A percentile compares a stretch with the other conserved stretches of the same genome.
phyloP scores from a whole-genome alignment of 2,797 vertebrate genomes.

The Poeciliopsis presidionis region DNA sequence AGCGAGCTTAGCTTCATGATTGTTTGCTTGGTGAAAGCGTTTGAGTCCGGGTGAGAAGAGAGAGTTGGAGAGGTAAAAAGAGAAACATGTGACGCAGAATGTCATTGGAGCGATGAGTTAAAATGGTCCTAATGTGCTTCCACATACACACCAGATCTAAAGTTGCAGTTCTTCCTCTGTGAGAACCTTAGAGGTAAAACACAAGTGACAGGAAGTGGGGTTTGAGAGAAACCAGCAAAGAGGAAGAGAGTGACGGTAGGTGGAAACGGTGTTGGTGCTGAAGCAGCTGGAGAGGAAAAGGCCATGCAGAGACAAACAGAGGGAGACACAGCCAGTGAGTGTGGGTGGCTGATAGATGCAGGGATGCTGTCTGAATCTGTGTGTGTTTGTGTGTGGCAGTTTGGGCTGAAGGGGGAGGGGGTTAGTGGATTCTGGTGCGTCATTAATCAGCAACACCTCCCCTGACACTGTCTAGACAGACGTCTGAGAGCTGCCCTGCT shows the following conservation, averaged over 20 bases:
- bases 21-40: conserved; percentile 41
- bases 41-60: conserved; percentile 22
- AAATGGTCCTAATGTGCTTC: not conserved
- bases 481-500: conserved; percentile 79
- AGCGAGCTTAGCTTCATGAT: conserved; percentile 46
- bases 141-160: conserved; percentile 9
- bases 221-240: not conserved
- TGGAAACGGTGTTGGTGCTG: conserved; percentile 22
- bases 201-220: not conserved
- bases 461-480: conserved; percentile 84
- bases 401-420: conserved; percentile 3
- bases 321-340: conserved; percentile 51
- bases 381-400: conserved; percentile 22
- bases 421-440: conserved; percentile 69
- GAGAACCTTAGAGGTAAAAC: conserved; percentile 14
- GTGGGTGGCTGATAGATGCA: conserved; percentile 67
- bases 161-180: conserved; percentile 3
- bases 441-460: conserved; percentile 84
- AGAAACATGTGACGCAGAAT: not conserved
- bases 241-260: conserved; percentile 16
- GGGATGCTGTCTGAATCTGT: conserved; percentile 30
- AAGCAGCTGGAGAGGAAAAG: conserved; percentile 48
- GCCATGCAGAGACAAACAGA: conserved; percentile 45
- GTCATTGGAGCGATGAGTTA: conserved; percentile 5
- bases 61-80: conserved; percentile 20